Evolutionary conservation across 92 coral and sea anemone species (phyloP).

Genomic region (Parazoanthus darwini): DNA sequence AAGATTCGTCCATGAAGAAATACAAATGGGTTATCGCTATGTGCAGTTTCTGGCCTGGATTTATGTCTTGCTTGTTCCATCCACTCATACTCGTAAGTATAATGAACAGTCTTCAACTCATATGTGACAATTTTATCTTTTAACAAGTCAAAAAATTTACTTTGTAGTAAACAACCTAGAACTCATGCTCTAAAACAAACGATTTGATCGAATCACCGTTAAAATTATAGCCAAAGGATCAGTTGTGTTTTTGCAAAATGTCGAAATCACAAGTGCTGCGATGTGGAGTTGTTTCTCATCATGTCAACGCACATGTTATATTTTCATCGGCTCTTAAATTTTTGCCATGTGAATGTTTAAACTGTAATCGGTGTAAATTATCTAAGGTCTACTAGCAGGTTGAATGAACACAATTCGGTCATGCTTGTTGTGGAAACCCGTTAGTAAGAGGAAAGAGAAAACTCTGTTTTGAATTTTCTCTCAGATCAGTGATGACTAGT

Average conservation of each 20-base stretch:
- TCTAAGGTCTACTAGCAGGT: conserved; percentile 27
- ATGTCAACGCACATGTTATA: conserved; percentile 6
- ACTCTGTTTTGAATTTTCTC: background rate
- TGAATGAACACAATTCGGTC: conserved; percentile 47
- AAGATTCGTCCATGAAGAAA: conserved; percentile 43
- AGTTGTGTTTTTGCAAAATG: background rate
- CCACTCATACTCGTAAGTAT: conserved; percentile 13
- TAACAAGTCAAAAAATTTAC: background rate
- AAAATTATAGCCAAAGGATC: background rate
- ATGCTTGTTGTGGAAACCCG: background rate
- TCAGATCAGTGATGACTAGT: background rate
- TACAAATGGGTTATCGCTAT: conserved; percentile 34
- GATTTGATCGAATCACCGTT: background rate
- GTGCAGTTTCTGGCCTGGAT: conserved; percentile 30
- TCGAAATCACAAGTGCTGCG: background rate
- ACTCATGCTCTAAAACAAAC: background rate
- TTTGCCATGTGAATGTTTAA: conserved; percentile 26
- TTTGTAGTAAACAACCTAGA: background rate
- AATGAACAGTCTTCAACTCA: background rate
- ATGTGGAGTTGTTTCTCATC: background rate
- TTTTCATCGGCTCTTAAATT: conserved; percentile 6
- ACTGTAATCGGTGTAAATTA: conserved; percentile 69
- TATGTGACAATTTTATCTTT: background rate
- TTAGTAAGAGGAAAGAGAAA: background rate
- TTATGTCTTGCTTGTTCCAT: conserved; percentile 9